These are phyloP conservation scores for Falco naumanni DNA, from an alignment of 2,797 vertebrate species.

Conservation along the genomic window DNA sequence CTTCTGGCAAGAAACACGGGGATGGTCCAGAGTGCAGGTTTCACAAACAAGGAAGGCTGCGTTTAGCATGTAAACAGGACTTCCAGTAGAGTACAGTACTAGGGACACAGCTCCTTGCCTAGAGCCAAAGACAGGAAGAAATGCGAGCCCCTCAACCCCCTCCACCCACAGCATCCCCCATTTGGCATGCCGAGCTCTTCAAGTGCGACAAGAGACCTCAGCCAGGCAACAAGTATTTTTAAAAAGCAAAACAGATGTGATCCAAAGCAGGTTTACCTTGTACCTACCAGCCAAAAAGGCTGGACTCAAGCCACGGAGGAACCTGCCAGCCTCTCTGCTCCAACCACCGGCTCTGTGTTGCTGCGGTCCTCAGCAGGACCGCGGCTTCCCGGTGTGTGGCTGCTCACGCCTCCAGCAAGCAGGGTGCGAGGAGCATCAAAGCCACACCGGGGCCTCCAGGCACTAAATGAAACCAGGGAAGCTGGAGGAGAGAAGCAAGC, in stretches of 20 bases:
- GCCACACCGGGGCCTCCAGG: neutral
- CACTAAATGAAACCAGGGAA: neutral
- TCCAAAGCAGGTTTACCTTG: neutral
- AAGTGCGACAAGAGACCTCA: fast-evolving
- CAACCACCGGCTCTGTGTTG: fast-evolving
- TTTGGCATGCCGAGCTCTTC: neutral
- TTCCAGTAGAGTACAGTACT: neutral
- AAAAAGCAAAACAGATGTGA: neutral
- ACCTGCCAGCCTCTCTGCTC: neutral
- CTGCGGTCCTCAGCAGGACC: fast-evolving
- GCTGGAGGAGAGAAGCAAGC: neutral
- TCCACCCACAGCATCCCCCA: neutral
- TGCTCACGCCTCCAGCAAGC: neutral
- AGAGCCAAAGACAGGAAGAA: neutral
- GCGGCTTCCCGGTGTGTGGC: neutral
- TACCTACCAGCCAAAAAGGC: neutral
- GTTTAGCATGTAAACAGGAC: neutral
- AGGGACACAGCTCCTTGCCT: neutral
- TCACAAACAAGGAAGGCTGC: neutral
- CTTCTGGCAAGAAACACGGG: neutral
- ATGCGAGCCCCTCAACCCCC: neutral
- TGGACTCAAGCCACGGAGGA: neutral
- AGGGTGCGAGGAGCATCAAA: neutral
- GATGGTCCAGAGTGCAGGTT: neutral
- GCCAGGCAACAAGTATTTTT: neutral